Percentiles rank a stretch among this genome's conserved stretches.
These are phyloP conservation scores for Pterostichus niger DNA, from an alignment of 2,888 invertebrate genomes.

Conservation along the genomic window DNA sequence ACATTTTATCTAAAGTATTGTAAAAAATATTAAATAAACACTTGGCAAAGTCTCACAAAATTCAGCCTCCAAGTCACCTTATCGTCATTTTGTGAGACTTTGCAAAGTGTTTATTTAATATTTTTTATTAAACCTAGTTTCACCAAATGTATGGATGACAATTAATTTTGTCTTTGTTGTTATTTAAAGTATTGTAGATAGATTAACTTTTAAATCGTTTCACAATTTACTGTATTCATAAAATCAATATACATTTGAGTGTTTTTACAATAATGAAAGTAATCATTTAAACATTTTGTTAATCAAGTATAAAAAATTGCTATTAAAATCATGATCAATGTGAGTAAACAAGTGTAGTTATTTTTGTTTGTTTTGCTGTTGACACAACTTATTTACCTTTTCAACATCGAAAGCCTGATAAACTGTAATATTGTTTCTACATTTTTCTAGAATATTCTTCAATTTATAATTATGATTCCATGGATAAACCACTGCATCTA, in stretches of 20 bases:
- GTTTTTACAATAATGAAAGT: not conserved
- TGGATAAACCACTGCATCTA: conserved; percentile 67
- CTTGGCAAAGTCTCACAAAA: too few species aligned
- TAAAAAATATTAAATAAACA: too few species aligned
- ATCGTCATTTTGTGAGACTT: too few species aligned
- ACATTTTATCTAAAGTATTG: not conserved
- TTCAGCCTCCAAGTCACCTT: too few species aligned
- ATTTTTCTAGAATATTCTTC: conserved; percentile 67
- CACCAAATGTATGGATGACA: too few species aligned
- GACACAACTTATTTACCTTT: conserved; percentile 66
- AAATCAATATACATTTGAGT: not conserved
- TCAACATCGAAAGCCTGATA: conserved; percentile 66
- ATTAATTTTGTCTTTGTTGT: too few species aligned
- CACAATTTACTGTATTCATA: too few species aligned
- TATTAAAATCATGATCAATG: not conserved
- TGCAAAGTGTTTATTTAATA: too few species aligned
- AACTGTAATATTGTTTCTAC: conserved; percentile 67
- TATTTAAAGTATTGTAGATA: too few species aligned
- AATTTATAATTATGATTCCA: conserved; percentile 63
- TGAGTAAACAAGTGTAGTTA: conserved; percentile 28
- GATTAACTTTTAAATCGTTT: not conserved
- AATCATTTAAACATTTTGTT: not conserved
- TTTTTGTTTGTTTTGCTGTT: conserved; percentile 52
- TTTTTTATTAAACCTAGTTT: too few species aligned
- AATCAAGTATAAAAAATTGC: too few species aligned